phyloP scores from a whole-genome alignment of 1,140 invertebrate genomes.

The Rhopalosiphum padi region DNA sequence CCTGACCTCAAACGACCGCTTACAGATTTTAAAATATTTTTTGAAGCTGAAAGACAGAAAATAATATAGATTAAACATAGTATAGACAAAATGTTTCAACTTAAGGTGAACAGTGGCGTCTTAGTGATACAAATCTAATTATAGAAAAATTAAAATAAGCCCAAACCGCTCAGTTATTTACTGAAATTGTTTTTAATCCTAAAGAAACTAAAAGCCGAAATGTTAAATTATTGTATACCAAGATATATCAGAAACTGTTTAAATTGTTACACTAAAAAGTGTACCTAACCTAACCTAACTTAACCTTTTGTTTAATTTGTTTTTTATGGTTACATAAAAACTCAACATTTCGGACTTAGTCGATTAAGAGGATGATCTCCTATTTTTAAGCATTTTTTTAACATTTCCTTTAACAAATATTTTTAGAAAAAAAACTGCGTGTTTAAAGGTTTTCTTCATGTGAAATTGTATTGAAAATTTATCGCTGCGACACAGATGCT shows the following conservation, averaged over 20 bases:
- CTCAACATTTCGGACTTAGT: not conserved
- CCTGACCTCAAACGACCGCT: conserved; percentile 82
- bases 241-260: not conserved
- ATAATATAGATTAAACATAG: not conserved
- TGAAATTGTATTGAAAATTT: not conserved
- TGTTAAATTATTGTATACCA: not conserved
- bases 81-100: not conserved
- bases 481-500: not conserved
- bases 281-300: too few relatives aligned
- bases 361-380: not conserved
- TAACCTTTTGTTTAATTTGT: too few relatives aligned
- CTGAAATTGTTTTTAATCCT: not conserved
- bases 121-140: not conserved
- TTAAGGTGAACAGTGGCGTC: not conserved
- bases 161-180: not conserved
- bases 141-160: not conserved
- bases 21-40: conserved; percentile 83
- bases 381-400: not conserved
- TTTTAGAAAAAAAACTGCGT: not conserved
- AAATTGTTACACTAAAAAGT: not conserved
- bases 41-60: conserved; percentile 70
- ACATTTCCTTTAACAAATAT: not conserved
- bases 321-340: not conserved
- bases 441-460: not conserved
- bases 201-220: not conserved